phyloP scores from a whole-genome alignment of 2,797 vertebrate species.

The Rhadinocentrus ornatus region DNA sequence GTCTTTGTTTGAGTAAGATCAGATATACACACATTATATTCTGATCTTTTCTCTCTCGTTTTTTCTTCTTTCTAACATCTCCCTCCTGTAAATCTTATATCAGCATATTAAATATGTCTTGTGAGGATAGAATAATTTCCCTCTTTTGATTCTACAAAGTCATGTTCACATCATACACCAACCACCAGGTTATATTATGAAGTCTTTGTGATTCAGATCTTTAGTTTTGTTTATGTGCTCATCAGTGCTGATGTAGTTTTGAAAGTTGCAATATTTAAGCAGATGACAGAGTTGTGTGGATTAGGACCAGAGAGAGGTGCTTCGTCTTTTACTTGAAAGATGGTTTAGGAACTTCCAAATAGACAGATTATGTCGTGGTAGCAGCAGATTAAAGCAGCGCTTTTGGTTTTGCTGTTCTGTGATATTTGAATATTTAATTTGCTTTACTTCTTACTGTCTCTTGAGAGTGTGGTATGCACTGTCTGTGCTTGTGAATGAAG shows the following conservation, averaged over 20 bases:
- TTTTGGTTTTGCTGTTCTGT: slow-evolving; percentile 57
- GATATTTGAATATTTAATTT: slow-evolving; percentile 54
- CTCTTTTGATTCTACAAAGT: slow-evolving; percentile 32
- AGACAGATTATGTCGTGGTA: slow-evolving; percentile 65
- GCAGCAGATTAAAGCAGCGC: slow-evolving; percentile 58
- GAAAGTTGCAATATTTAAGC: slow-evolving; percentile 43
- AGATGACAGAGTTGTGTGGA: slow-evolving; percentile 55
- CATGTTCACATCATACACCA: not conserved
- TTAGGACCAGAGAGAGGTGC: slow-evolving; percentile 44
- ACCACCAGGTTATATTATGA: slow-evolving; percentile 25
- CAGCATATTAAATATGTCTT: slow-evolving; percentile 35
- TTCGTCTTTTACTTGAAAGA: slow-evolving; percentile 39
- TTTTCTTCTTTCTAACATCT: slow-evolving; percentile 18
- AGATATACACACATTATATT: slow-evolving; percentile 30
- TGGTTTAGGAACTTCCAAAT: slow-evolving; percentile 47
- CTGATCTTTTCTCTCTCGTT: slow-evolving; percentile 5
- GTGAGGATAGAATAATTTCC: slow-evolving; percentile 15
- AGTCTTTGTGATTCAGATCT: slow-evolving; percentile 40
- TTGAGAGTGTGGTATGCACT: slow-evolving; percentile 13
- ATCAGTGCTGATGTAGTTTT: slow-evolving; percentile 38
- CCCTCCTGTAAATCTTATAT: slow-evolving; percentile 31
- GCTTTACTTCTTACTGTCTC: slow-evolving; percentile 36
- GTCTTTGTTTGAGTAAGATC: slow-evolving; percentile 54
- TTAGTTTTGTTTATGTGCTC: slow-evolving; percentile 33
- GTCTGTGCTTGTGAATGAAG: slow-evolving; percentile 18